phyloP scores from a whole-genome alignment of 1,140 invertebrate genomes.

The Onthophagus taurus region DNA sequence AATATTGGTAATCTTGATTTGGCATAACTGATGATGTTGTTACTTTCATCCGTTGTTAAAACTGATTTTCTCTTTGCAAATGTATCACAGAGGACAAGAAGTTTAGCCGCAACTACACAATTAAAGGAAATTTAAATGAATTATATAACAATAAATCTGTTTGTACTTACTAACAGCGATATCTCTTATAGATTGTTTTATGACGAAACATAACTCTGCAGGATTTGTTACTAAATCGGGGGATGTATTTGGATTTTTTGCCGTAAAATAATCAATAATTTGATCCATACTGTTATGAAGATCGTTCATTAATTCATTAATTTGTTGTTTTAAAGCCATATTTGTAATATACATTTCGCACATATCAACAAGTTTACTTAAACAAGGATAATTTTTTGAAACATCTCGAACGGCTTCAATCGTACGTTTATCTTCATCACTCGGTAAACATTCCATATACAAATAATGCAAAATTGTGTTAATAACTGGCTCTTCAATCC shows the following conservation, averaged over 20 bases:
- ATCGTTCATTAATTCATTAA: slow-evolving; percentile 49
- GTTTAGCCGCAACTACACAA: slow-evolving; percentile 40
- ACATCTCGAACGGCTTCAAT: slow-evolving; percentile 46
- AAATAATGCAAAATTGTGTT: slow-evolving; percentile 51
- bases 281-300: slow-evolving; percentile 49
- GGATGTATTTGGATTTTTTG: slow-evolving; percentile 17
- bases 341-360: slow-evolving; percentile 52
- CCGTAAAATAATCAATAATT: slow-evolving; percentile 46
- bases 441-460: slow-evolving; percentile 54
- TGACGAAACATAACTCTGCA: slow-evolving; percentile 47
- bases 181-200: slow-evolving; percentile 51
- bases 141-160: background rate
- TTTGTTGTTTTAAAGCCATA: slow-evolving; percentile 53
- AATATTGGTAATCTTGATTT: slow-evolving; percentile 55
- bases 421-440: slow-evolving; percentile 44
- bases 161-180: slow-evolving; percentile 43
- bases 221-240: slow-evolving; percentile 39
- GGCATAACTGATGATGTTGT: slow-evolving; percentile 56
- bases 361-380: slow-evolving; percentile 44
- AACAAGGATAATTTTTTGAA: slow-evolving; percentile 40
- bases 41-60: slow-evolving; percentile 47
- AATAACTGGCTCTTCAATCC: slow-evolving; percentile 48
- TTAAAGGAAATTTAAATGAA: slow-evolving; percentile 11
- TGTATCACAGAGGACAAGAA: slow-evolving; percentile 51
- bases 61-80: slow-evolving; percentile 48